Percentiles rank a stretch among this genome's conserved stretches.
Conservation (phyloP, 2,888 invertebrate species). For the Scaptomyza caliginosa region DNA sequence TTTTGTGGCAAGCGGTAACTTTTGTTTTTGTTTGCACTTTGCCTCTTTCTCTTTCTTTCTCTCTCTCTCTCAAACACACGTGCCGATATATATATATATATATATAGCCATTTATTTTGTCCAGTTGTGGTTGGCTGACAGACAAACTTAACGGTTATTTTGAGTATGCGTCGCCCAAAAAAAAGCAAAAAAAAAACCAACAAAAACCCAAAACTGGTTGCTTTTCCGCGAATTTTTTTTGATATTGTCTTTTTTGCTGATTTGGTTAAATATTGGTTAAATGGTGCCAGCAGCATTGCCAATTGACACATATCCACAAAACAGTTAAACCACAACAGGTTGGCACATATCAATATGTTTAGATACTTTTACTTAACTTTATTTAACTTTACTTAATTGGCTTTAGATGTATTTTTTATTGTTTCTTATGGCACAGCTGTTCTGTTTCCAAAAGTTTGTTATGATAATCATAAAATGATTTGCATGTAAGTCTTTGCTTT, state of each 20-base stretch:
- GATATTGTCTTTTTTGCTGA: slow-evolving; percentile 52
- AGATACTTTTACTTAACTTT: not conserved
- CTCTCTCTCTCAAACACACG: slow-evolving; percentile 44
- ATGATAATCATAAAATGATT: slow-evolving; percentile 46
- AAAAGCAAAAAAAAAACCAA: slow-evolving; percentile 12
- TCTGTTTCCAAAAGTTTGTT: slow-evolving; percentile 20
- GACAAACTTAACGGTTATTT: slow-evolving; percentile 59
- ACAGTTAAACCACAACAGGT: slow-evolving; percentile 44
- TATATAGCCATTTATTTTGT: slow-evolving; percentile 6
- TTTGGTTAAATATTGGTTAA: slow-evolving; percentile 55
- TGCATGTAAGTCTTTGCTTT: slow-evolving; percentile 43
- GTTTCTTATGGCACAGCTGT: slow-evolving; percentile 43
- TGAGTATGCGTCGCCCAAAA: slow-evolving; percentile 37
- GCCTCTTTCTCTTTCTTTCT: slow-evolving; percentile 2
- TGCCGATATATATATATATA: slow-evolving; percentile 30
- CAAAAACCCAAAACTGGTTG: slow-evolving; percentile 55
- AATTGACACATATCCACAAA: slow-evolving; percentile 62
- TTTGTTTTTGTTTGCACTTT: slow-evolving; percentile 63
- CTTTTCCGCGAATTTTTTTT: slow-evolving; percentile 55
- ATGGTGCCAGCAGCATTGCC: slow-evolving; percentile 60
- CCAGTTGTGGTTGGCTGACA: slow-evolving; percentile 23
- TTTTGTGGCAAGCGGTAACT: slow-evolving; percentile 40
- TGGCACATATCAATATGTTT: not conserved
- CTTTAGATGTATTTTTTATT: not conserved
- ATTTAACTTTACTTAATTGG: not conserved